Conservation (phyloP, 2,113 vertebrate genomes). For the Coreoperca whiteheadi region DNA sequence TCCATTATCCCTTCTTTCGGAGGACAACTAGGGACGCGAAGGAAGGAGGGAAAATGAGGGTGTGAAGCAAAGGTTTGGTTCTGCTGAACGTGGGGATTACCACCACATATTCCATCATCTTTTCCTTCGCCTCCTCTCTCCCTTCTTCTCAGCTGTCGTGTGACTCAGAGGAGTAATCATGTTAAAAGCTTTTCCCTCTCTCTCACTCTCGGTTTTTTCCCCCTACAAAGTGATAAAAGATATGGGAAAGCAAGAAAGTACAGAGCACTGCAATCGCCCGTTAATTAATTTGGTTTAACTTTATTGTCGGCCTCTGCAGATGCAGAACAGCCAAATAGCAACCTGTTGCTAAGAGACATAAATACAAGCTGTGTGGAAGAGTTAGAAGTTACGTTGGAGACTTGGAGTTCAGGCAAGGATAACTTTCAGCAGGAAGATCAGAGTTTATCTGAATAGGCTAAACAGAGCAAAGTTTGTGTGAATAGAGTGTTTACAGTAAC, state of each 20-base stretch:
- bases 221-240: neutral
- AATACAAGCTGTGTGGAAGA: neutral
- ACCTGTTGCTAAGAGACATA: slow-evolving; percentile 31
- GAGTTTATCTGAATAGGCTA: neutral
- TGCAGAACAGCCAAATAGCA: neutral
- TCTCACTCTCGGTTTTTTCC: slow-evolving; percentile 14
- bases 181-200: slow-evolving; percentile 48
- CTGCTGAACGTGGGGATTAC: slow-evolving; percentile 52
- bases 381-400: neutral
- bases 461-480: neutral
- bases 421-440: neutral
- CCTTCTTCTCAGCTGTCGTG: slow-evolving; percentile 28
- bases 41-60: slow-evolving; percentile 2
- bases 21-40: neutral
- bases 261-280: neutral
- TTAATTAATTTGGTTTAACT: slow-evolving; percentile 35
- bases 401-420: neutral
- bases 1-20: slow-evolving; percentile 22
- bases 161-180: slow-evolving; percentile 52
- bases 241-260: neutral
- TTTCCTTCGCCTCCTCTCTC: slow-evolving; percentile 24
- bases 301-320: neutral
- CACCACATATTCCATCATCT: slow-evolving; percentile 30
- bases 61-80: slow-evolving; percentile 34
- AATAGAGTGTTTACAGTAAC: neutral